Evolutionary conservation across 1,140 invertebrate genomes (phyloP).

Genomic region (Listronotus oregonensis): DNA sequence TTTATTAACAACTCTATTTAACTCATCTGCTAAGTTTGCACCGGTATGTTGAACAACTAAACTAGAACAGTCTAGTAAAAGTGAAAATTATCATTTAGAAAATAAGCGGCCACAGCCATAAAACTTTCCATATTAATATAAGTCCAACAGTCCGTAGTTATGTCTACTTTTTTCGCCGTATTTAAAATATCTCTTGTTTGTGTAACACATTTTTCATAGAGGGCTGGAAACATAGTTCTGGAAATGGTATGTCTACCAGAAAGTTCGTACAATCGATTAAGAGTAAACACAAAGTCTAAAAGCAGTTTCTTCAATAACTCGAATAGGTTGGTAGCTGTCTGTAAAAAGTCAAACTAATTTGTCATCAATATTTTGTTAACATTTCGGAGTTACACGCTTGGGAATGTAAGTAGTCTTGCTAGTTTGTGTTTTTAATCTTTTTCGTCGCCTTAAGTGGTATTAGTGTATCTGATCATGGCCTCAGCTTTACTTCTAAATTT

Average conservation of each 20-base stretch:
- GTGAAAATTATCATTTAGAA: conserved; percentile 37
- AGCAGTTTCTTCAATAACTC: conserved; percentile 25
- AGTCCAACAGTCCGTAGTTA: conserved; percentile 52
- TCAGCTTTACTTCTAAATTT: too few species aligned
- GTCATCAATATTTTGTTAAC: too few species aligned
- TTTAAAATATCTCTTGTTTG: conserved; percentile 32
- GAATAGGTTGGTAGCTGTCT: conserved; percentile 18
- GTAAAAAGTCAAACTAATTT: neutral
- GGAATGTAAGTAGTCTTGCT: too few species aligned
- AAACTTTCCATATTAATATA: conserved; percentile 47
- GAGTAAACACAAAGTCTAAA: conserved; percentile 27
- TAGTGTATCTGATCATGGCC: too few species aligned
- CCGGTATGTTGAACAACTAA: conserved; percentile 27
- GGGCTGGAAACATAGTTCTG: conserved; percentile 18
- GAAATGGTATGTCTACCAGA: conserved; percentile 34
- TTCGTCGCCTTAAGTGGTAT: too few species aligned
- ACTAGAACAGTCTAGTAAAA: conserved; percentile 29
- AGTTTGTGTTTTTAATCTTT: too few species aligned
- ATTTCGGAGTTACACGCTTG: too few species aligned
- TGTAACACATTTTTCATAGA: conserved; percentile 27
- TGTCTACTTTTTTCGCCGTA: conserved; percentile 27
- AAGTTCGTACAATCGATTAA: conserved; percentile 29
- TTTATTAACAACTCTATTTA: neutral
- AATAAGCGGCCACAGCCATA: conserved; percentile 48
- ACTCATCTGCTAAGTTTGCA: neutral